A percentile compares a stretch with the other conserved stretches of the same genome.
Evolutionary conservation across 1,140 invertebrate genomes (phyloP).

Genomic region (Zeugodacus cucurbitae): DNA sequence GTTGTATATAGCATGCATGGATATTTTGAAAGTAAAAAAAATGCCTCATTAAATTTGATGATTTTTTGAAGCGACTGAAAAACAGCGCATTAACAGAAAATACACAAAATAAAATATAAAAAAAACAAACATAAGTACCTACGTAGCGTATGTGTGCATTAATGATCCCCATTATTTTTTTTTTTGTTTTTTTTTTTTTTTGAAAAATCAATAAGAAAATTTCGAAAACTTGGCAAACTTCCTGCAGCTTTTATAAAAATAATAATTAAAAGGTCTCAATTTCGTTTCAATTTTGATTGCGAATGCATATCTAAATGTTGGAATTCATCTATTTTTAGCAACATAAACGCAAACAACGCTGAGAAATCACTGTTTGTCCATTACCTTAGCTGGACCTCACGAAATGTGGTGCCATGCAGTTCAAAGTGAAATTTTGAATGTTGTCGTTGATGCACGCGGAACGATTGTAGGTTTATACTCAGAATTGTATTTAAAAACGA

Average conservation of each 20-base stretch:
- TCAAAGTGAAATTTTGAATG: no score
- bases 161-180: background rate
- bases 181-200: background rate
- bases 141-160: background rate
- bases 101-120: background rate
- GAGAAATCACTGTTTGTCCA: no score
- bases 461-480: no score
- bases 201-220: background rate
- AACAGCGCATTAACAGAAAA: background rate
- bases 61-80: background rate
- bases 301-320: no score
- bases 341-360: no score
- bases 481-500: no score
- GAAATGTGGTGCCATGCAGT: no score
- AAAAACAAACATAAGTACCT: background rate
- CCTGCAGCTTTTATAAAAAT: background rate
- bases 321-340: no score
- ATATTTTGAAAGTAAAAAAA: background rate
- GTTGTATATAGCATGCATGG: background rate
- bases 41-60: background rate
- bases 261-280: no score
- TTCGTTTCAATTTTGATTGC: no score
- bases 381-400: no score
- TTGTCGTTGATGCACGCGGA: no score
- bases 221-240: background rate